Conservation (phyloP, 1,140 invertebrate species). For the Lordiphosa mommai region DNA sequence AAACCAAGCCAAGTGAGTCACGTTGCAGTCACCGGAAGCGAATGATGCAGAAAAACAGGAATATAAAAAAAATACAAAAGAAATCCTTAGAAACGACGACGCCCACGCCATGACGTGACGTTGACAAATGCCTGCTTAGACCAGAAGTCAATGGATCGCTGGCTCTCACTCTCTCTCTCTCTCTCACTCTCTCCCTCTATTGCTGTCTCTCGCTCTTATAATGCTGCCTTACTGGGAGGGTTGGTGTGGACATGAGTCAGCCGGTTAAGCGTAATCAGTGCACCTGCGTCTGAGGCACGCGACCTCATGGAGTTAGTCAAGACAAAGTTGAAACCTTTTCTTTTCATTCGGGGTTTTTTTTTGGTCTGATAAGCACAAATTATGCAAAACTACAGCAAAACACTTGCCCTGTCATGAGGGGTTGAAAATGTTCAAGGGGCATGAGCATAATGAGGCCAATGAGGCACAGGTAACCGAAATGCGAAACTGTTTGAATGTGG, state of each 20-base stretch:
- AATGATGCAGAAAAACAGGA: constrained; percentile 65
- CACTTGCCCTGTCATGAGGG: background rate
- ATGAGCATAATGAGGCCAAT: background rate
- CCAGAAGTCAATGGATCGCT: constrained; percentile 12
- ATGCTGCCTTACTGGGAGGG: too few relatives aligned
- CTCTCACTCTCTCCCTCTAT: background rate
- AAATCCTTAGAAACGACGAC: constrained; percentile 41
- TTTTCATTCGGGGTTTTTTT: constrained; percentile 3
- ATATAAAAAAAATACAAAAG: constrained; percentile 48
- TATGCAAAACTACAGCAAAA: constrained; percentile 44
- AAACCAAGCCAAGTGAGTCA: constrained; percentile 48
- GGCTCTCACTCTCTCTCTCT: too few relatives aligned
- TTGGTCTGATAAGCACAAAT: constrained; percentile 57
- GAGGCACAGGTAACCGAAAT: constrained; percentile 3
- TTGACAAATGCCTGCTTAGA: constrained; percentile 61
- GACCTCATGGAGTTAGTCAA: constrained; percentile 50
- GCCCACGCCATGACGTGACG: constrained; percentile 48
- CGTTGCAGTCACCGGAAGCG: constrained; percentile 65
- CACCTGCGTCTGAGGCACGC: constrained; percentile 64
- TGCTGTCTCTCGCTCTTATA: too few relatives aligned
- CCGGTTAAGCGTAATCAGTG: constrained; percentile 58
- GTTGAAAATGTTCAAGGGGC: background rate
- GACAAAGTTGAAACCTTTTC: constrained; percentile 37
- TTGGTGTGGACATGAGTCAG: constrained; percentile 51
- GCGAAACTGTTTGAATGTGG: constrained; percentile 45